Conservation (phyloP, 2,888 invertebrate species). For the Pachliopta kotzebuea region DNA sequence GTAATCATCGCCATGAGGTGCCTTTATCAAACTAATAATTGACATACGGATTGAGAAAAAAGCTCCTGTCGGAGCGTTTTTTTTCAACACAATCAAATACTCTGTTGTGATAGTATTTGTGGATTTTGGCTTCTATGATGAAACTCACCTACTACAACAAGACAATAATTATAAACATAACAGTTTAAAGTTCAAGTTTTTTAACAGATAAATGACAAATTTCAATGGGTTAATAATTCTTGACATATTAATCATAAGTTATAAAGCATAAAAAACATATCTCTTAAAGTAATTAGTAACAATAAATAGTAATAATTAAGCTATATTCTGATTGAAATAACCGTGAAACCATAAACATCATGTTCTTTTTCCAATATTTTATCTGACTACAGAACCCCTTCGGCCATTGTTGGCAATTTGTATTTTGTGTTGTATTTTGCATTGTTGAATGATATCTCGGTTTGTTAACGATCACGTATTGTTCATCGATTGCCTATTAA, state of each 20-base stretch:
- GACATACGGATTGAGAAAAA: no score
- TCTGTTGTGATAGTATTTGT: no score
- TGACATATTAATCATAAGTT: neutral
- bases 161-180: no score
- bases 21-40: no score
- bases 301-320: neutral
- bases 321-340: neutral
- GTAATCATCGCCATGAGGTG: no score
- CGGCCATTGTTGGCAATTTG: conserved; percentile 5
- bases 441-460: neutral
- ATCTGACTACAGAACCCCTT: neutral
- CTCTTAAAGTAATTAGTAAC: neutral
- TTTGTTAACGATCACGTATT: neutral
- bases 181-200: no score
- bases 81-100: no score
- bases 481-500: neutral
- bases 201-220: no score
- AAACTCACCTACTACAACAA: no score
- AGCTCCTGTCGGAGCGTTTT: no score
- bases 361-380: neutral
- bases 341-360: neutral
- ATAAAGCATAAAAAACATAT: neutral
- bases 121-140: no score
- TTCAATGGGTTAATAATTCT: no score
- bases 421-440: neutral